Conservation (phyloP, 37 sponge, comb jelly and placozoan species). For the Aphrocallistes beatrix region DNA sequence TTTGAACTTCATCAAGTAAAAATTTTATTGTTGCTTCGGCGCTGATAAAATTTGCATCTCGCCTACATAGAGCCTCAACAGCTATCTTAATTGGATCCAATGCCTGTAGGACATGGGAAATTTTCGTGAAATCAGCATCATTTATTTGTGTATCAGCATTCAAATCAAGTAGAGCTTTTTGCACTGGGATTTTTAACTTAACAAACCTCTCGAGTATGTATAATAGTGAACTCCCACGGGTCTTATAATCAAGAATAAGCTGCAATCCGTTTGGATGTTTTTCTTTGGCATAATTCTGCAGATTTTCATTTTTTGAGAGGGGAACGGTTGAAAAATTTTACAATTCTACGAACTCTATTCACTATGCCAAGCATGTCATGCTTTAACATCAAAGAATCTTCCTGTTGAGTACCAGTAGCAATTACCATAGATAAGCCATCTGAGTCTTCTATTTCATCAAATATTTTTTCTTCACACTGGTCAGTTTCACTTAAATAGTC, state of each 20-base stretch:
- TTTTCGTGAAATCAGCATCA: not conserved
- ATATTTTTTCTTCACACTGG: not conserved
- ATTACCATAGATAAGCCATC: not conserved
- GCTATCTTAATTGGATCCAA: not conserved
- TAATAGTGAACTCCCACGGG: not conserved
- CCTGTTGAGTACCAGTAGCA: not conserved
- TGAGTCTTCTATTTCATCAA: not conserved
- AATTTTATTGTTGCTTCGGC: not conserved
- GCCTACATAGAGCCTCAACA: not conserved
- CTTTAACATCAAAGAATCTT: not conserved
- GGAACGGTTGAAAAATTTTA: not conserved
- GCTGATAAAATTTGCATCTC: not conserved
- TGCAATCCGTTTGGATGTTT: not conserved
- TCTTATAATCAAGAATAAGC: not conserved
- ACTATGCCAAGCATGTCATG: not conserved
- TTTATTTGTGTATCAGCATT: not conserved
- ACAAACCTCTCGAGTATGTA: not conserved
- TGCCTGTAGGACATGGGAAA: not conserved
- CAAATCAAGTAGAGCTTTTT: not conserved
- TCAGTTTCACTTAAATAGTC: not conserved
- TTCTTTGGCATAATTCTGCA: not conserved
- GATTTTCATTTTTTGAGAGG: not conserved
- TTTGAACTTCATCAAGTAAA: not conserved
- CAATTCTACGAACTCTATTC: not conserved
- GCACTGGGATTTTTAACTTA: not conserved